These are phyloP conservation scores for Meta bourneti DNA, from an alignment of 2,888 invertebrate genomes.

Conservation along the genomic window DNA sequence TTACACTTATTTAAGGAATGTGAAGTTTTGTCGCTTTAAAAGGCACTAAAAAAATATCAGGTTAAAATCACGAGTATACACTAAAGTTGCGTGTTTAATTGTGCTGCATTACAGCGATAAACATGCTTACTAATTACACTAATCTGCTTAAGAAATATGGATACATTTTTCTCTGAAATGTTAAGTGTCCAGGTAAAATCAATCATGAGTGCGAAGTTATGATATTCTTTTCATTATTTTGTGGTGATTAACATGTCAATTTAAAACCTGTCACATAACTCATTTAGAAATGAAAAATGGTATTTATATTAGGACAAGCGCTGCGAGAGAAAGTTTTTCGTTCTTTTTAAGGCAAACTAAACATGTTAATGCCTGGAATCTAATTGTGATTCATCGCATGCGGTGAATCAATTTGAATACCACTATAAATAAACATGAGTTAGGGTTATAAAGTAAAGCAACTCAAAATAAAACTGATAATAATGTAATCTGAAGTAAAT, in stretches of 20 bases:
- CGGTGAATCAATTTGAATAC: background rate
- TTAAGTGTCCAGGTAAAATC: too few species aligned
- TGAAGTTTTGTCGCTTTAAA: too few species aligned
- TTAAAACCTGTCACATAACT: background rate
- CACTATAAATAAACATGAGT: background rate
- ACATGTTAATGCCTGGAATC: background rate
- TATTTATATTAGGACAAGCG: background rate
- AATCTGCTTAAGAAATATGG: too few species aligned
- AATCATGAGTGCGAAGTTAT: too few species aligned
- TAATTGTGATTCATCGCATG: background rate
- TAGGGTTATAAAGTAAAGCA: background rate
- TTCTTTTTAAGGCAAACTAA: background rate
- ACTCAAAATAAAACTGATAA: background rate
- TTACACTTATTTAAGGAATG: too few species aligned
- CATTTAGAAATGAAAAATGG: background rate
- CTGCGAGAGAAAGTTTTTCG: background rate
- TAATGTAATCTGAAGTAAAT: background rate
- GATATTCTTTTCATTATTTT: too few species aligned
- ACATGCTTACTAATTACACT: too few species aligned
- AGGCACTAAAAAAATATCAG: too few species aligned
- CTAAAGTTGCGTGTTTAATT: too few species aligned
- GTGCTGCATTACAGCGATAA: too few species aligned
- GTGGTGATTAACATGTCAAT: background rate
- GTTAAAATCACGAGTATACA: too few species aligned
- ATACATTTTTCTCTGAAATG: too few species aligned